phyloP scores from a whole-genome alignment of 2,113 vertebrate species.

The Pangasianodon gigas region DNA sequence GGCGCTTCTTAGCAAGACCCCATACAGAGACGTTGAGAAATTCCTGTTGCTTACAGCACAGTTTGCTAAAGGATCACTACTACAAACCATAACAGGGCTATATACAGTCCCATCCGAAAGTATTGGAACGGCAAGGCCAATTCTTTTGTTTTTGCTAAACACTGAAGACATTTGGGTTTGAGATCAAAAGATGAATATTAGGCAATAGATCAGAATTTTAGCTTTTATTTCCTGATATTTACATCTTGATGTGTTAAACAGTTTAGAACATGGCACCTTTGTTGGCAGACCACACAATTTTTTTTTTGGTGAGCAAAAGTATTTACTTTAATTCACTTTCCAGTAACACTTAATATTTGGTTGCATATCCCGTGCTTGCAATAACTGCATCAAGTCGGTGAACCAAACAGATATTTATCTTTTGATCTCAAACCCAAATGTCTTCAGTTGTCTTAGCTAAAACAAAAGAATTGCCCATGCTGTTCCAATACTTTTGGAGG shows the following conservation, averaged over 20 bases:
- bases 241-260: not conserved
- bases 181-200: not conserved
- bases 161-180: not conserved
- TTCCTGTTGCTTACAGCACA: conserved; percentile 14
- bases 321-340: too few species aligned
- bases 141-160: not conserved
- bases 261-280: not conserved
- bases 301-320: not conserved
- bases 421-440: not conserved
- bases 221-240: not conserved
- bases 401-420: not conserved
- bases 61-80: conserved; percentile 9
- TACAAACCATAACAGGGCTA: not conserved
- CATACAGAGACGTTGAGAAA: conserved; percentile 29
- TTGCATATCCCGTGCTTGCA: not conserved
- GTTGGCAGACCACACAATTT: not conserved
- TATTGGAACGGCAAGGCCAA: not conserved
- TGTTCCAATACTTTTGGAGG: not conserved
- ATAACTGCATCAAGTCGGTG: not conserved
- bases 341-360: not conserved
- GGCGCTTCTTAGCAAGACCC: conserved; percentile 18
- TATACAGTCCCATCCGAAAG: not conserved
- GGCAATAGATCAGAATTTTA: not conserved
- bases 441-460: not conserved
- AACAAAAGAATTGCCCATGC: not conserved